Evolutionary conservation across 2,797 vertebrate genomes (phyloP).

Genomic region (Pseudopleuronectes americanus): DNA sequence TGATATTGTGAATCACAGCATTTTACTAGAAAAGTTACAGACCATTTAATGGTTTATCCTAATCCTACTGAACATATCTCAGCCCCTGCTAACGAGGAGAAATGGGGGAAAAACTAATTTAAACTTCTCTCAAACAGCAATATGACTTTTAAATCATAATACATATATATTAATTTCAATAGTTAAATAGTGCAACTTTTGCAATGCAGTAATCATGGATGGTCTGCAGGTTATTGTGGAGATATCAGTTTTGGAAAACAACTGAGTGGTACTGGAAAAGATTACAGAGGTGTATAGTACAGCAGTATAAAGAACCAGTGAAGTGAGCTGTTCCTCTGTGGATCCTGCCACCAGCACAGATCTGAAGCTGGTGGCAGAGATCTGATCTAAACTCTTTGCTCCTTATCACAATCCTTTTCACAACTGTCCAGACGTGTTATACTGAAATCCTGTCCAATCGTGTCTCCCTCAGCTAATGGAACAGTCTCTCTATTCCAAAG

Average conservation of each 20-base stretch:
- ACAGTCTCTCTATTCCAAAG: too few species aligned
- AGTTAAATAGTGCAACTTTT: background rate
- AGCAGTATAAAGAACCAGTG: constrained; percentile 15
- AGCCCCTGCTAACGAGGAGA: background rate
- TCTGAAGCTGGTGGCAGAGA: constrained; percentile 24
- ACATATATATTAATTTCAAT: background rate
- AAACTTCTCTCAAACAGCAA: background rate
- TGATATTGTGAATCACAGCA: background rate
- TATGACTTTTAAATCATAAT: background rate
- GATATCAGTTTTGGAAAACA: too few species aligned
- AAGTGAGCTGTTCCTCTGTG: constrained; percentile 27
- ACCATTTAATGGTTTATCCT: background rate
- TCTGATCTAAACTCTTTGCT: constrained; percentile 24
- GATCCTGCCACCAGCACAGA: constrained; percentile 25
- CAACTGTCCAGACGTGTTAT: constrained; percentile 19
- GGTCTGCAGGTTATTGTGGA: background rate
- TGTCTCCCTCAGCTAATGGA: too few species aligned
- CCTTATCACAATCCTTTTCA: constrained; percentile 33
- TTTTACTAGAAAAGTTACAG: background rate
- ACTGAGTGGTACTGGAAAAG: background rate
- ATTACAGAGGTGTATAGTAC: background rate
- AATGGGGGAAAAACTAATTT: background rate
- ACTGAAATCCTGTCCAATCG: constrained; percentile 18
- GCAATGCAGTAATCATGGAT: too few species aligned
- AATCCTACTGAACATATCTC: background rate